A percentile compares a stretch with the other conserved stretches of the same genome.
Conservation (phyloP, 2,888 invertebrate species). For the Cantharis lateralis region DNA sequence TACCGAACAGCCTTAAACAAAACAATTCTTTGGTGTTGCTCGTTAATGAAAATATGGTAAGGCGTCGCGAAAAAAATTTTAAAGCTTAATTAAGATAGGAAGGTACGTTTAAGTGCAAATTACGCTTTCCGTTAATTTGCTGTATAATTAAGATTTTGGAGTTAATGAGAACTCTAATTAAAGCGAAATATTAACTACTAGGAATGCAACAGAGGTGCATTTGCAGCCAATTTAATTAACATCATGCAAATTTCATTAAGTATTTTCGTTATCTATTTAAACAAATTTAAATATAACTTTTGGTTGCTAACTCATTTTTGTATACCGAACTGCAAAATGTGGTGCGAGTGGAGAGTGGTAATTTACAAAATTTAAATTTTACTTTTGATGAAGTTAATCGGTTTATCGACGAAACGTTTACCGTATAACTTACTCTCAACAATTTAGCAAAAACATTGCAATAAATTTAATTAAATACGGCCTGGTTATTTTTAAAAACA, state of each 20-base stretch:
- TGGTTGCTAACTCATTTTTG: not conserved
- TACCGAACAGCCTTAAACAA: too few relatives aligned
- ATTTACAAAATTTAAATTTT: not conserved
- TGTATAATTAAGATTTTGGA: constrained; percentile 37
- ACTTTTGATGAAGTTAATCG: not conserved
- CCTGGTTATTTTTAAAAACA: not conserved
- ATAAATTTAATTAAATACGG: not conserved
- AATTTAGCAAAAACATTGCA: not conserved
- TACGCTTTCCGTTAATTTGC: constrained; percentile 35
- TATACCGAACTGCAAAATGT: not conserved
- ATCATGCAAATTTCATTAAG: constrained; percentile 7
- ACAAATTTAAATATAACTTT: not conserved
- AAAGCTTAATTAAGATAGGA: constrained; percentile 31
- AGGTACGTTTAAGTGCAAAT: constrained; percentile 33
- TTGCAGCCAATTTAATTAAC: constrained; percentile 25
- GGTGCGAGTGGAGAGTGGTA: not conserved
- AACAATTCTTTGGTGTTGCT: not conserved
- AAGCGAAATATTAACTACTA: constrained; percentile 14
- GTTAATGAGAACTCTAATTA: constrained; percentile 38
- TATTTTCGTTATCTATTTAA: not conserved
- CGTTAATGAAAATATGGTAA: not conserved
- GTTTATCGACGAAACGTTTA: not conserved
- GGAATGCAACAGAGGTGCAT: constrained; percentile 23
- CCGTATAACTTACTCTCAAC: not conserved
- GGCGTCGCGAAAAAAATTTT: not conserved